Percentiles rank a stretch among this genome's conserved stretches.
Evolutionary conservation across 1,140 invertebrate species (phyloP).

Genomic region (Spodoptera frugiperda): DNA sequence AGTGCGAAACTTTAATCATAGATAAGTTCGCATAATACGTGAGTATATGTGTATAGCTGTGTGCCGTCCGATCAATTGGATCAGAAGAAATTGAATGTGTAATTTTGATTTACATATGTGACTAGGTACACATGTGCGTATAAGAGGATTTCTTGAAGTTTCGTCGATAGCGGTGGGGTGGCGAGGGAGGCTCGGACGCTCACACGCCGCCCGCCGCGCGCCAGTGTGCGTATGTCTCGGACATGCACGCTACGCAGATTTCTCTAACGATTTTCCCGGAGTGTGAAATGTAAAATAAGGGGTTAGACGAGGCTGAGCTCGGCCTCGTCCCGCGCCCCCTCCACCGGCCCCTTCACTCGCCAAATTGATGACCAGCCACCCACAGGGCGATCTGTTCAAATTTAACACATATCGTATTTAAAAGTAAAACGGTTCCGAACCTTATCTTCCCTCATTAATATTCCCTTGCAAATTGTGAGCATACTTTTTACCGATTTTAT

Average conservation of each 20-base stretch:
- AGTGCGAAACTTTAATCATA: background rate
- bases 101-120: slow-evolving; percentile 75
- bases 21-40: background rate
- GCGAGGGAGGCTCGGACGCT: slow-evolving; percentile 68
- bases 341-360: slow-evolving; percentile 61
- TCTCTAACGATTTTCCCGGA: slow-evolving; percentile 86
- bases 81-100: slow-evolving; percentile 56
- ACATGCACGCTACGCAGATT: slow-evolving; percentile 84
- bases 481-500: slow-evolving; percentile 51
- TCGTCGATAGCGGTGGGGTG: slow-evolving; percentile 75
- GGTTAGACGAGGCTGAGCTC: slow-evolving; percentile 79
- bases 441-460: slow-evolving; percentile 74
- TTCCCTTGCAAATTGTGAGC: slow-evolving; percentile 67
- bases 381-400: slow-evolving; percentile 81
- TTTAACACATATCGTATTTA: slow-evolving; percentile 85
- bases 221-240: slow-evolving; percentile 79
- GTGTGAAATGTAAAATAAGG: slow-evolving; percentile 86
- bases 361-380: slow-evolving; percentile 84
- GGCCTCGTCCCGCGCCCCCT: slow-evolving; percentile 50
- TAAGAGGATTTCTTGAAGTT: slow-evolving; percentile 85
- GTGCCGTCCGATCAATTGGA: slow-evolving; percentile 33
- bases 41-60: background rate
- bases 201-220: slow-evolving; percentile 45
- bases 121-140: slow-evolving; percentile 70
- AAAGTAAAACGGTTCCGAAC: slow-evolving; percentile 74